Evolutionary conservation across 2,888 invertebrate species (phyloP), one percentile per base, ranked within the genome.

Genomic region (Drosophila merina): DNA sequence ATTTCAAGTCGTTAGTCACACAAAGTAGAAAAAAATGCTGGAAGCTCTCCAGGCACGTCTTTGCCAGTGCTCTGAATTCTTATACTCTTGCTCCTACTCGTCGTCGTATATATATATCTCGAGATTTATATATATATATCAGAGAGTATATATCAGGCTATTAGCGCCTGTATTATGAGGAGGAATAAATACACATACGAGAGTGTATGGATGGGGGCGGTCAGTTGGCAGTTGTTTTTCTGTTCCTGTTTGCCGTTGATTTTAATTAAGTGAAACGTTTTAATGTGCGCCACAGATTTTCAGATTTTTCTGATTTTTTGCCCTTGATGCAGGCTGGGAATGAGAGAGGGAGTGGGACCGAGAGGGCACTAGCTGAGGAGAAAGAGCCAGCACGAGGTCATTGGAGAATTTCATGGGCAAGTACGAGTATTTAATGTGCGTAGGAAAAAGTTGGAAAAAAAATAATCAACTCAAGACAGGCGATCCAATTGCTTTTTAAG

Each of bases 1-100:
- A 86, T 86, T 86, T 86, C 75, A 76, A 76, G 86, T 84, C 79
- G 86, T 86, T 86, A 86, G 84, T 88, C 77, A 73, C 69, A 72
- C 72, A 59, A 49, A 59, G 54, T 49, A 68, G n/a, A 28, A 57
- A 57, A 63, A 63, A 57, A 49, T 63, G 57, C 74, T 72, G 71
- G 44, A 64, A 72, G 67, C 42, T 57, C 66, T 57, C 67, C 31
- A 49, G 51, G 47, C 52, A 73, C 74, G 44, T 72, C 71, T 72
- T 72, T 64, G 66, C 30, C 49, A 55, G 36, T 67, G 63, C 60
- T 63, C 60, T 26, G 60, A 48, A 62, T 62, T 62, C 60, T 63
- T 63, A 50, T 31, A 20, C 49, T 56, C 28, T 5, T 4, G 60
- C n/a, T n/a, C n/a, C n/a, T n/a, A n/a, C n/a, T n/a, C n/a, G n/a